Evolutionary conservation across 2,888 invertebrate genomes (phyloP).

Genomic region (Platycnemis pennipes): DNA sequence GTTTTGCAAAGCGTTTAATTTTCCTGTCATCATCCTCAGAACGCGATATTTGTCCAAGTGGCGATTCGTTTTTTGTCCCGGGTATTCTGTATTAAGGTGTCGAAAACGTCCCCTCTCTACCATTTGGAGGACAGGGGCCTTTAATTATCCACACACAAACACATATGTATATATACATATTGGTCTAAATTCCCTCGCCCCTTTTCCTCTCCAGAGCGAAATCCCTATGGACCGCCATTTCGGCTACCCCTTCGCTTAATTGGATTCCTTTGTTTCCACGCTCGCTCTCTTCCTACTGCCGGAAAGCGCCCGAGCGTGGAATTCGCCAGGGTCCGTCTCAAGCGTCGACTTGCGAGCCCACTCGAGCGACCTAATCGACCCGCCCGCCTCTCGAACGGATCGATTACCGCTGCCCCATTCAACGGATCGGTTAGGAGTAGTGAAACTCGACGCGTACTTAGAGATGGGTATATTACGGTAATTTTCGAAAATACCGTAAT

Average conservation of each 20-base stretch:
- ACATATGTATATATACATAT: too few relatives aligned
- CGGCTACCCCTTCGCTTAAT: not conserved
- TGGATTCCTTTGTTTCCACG: not conserved
- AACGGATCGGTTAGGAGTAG: not conserved
- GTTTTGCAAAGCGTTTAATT: not conserved
- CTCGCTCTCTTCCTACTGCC: not conserved
- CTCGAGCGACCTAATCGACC: not conserved
- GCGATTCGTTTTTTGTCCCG: not conserved
- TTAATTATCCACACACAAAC: not conserved
- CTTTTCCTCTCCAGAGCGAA: not conserved
- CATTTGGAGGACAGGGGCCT: not conserved
- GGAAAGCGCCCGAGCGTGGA: not conserved
- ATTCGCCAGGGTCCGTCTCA: not conserved
- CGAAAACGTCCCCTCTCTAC: not conserved
- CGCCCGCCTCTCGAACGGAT: not conserved
- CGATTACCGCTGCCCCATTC: not conserved
- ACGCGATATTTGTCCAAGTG: not conserved
- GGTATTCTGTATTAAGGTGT: not conserved
- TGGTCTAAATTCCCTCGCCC: not conserved
- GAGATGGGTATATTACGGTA: too few relatives aligned
- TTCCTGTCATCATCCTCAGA: not conserved
- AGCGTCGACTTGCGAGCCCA: not conserved
- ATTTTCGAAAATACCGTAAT: too few relatives aligned
- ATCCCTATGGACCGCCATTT: not conserved
- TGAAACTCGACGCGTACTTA: not conserved